phyloP scores from a whole-genome alignment of 2,888 invertebrate genomes.

The Drosophila demipolita region DNA sequence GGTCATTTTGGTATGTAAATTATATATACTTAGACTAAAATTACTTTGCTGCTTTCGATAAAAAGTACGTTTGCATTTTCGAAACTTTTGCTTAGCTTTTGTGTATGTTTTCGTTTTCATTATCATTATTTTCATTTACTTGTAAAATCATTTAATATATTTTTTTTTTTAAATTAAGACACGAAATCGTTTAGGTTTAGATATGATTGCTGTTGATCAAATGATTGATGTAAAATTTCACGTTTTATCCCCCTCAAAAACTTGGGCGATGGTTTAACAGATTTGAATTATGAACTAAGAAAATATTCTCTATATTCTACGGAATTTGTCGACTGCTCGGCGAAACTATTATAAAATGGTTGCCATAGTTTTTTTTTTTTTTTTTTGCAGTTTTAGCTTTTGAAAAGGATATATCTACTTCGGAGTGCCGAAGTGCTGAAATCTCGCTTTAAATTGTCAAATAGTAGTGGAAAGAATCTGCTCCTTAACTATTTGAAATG shows the following conservation, averaged over 20 bases:
- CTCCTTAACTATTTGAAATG: neutral
- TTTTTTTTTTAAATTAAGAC: constrained; percentile 70
- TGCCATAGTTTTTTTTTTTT: constrained; percentile 17
- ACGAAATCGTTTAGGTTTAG: constrained; percentile 71
- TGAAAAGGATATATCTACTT: constrained; percentile 44
- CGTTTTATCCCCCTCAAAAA: constrained; percentile 33
- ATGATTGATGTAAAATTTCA: constrained; percentile 63
- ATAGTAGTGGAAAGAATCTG: constrained; percentile 13
- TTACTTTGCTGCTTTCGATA: constrained; percentile 53
- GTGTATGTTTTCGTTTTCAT: constrained; percentile 33
- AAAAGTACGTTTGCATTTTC: constrained; percentile 51
- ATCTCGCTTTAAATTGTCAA: constrained; percentile 17
- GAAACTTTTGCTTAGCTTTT: constrained; percentile 38
- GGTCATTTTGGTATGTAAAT: constrained; percentile 81
- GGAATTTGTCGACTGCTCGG: constrained; percentile 18
- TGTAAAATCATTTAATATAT: constrained; percentile 64
- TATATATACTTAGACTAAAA: constrained; percentile 74
- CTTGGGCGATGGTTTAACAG: constrained; percentile 9
- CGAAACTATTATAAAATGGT: constrained; percentile 2
- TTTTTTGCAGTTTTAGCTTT: constrained; percentile 6
- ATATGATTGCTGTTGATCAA: constrained; percentile 71
- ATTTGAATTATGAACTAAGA: constrained; percentile 9
- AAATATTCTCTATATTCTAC: constrained; percentile 1
- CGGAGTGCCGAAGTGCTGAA: constrained; percentile 47
- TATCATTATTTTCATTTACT: constrained; percentile 31